Evolutionary conservation across 2,113 vertebrate genomes (phyloP), one percentile per base, ranked within the genome.

Genomic region (Chamaea fasciata): DNA sequence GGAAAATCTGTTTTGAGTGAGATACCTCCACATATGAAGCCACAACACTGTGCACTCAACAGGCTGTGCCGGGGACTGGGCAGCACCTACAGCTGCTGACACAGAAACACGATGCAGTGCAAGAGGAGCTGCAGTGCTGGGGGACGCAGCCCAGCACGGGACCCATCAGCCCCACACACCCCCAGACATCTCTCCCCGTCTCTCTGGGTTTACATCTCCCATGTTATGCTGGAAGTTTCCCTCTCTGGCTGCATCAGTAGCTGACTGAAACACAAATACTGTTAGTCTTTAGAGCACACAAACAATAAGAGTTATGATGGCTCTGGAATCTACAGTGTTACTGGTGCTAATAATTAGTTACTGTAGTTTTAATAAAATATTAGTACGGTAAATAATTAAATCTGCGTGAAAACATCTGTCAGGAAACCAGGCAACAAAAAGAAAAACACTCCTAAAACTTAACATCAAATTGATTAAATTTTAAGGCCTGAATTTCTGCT

Each of bases 401-500:
- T 77, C 83, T 65, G 49, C 70, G 57, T 3, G 9, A 57, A 74
- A 70, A 88, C 39, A 87, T 89, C 47, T 63, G 44, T 78, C 75
- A 87, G 71, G 53, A 95, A 86, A 89, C 52, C 49, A 89, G 80
- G 67, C 77, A 95, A 95, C 83, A 56, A 26, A 92, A 92, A 83
- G 65, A 87, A 96, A 95, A 92, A 69, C 1, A 7, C 55, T 95
- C 83, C 79, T 86, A 91, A 96, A 97, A 95, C 64, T 96, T 94
- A 95, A 69, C 86, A 82, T 91, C 79, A 91, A 90, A 97, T 76
- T 94, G 94, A 96, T 97, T 95, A 93, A 96, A 87, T 96, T 97
- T 95, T 85, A 91, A 93, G 89, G 77, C 78, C 39, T 83, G 78
- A 87, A 94, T 90, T 95, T 94, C 85, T 89, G 77, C 88, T 88